phyloP scores from a whole-genome alignment of 2,797 vertebrate genomes.

The Cyclopterus lumpus region DNA sequence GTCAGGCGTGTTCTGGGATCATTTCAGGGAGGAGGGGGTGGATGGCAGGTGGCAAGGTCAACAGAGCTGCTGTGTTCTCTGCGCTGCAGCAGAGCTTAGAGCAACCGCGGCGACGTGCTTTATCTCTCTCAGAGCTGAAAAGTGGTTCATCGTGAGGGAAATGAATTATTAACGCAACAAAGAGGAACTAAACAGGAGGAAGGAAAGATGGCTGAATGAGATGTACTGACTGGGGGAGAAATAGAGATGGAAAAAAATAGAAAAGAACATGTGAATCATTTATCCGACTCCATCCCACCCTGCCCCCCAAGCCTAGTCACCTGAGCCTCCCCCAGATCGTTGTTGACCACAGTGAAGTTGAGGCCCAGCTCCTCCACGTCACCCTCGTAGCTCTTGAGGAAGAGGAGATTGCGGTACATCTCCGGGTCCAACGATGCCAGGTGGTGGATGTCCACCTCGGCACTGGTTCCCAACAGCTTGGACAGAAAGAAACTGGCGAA shows the following conservation, averaged over 20 bases:
- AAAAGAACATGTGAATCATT: constrained; percentile 44
- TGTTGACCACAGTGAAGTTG: constrained; percentile 98
- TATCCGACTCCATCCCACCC: constrained; percentile 23
- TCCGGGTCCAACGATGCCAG: constrained; percentile 96
- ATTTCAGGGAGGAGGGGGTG: constrained; percentile 37
- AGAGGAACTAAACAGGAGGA: constrained; percentile 63
- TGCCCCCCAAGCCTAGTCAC: constrained; percentile 69
- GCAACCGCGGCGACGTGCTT: constrained; percentile 68
- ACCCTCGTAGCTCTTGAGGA: constrained; percentile 97
- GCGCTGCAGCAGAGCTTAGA: constrained; percentile 46
- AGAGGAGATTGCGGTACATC: constrained; percentile 97
- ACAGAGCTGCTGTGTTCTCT: constrained; percentile 61
- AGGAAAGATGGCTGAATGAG: constrained; percentile 36
- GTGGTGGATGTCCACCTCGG: constrained; percentile 98
- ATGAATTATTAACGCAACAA: constrained; percentile 79
- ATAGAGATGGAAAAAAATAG: constrained; percentile 37
- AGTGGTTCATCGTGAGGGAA: constrained; percentile 58
- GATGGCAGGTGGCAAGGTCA: constrained; percentile 73
- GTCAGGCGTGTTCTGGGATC: constrained; percentile 75
- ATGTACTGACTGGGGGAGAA: constrained; percentile 13
- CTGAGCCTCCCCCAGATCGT: constrained; percentile 98
- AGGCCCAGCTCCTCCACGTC: constrained; percentile 98
- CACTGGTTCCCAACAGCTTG: constrained; percentile 95
- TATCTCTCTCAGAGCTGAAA: constrained; percentile 73
- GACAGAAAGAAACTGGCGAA: constrained; percentile 99